These are phyloP conservation scores for Nemapogon koenigi DNA, from an alignment of 2,888 invertebrate genomes.

Conservation along the genomic window DNA sequence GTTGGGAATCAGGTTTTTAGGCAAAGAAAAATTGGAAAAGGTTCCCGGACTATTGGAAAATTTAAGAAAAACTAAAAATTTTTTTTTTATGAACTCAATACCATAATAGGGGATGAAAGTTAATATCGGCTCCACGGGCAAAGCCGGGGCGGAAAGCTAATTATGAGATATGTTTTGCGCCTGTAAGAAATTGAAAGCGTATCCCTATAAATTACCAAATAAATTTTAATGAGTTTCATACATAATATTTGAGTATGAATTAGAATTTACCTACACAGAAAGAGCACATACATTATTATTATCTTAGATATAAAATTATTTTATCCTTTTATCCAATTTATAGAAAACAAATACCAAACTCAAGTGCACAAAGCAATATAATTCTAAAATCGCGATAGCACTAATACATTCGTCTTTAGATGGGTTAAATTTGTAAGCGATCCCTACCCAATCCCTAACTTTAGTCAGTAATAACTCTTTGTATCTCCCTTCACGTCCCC, in stretches of 20 bases:
- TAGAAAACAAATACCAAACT: no score
- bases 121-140: neutral
- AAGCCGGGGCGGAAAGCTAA: neutral
- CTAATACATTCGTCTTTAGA: neutral
- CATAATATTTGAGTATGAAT: neutral
- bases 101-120: no score
- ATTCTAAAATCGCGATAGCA: no score
- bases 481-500: constrained; percentile 39
- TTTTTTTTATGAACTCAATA: no score
- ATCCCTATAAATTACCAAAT: no score
- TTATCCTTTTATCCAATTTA: neutral
- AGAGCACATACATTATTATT: neutral
- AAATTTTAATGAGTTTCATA: neutral
- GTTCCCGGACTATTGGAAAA: no score
- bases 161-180: neutral
- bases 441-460: constrained; percentile 24
- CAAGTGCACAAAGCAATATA: no score
- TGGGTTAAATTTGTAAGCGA: constrained; percentile 7
- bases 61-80: no score
- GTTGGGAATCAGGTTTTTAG: no score
- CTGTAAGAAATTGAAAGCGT: no score
- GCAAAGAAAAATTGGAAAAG: no score
- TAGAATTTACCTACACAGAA: neutral
- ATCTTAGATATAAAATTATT: neutral
- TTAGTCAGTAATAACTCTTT: constrained; percentile 42